Conservation (phyloP, 2,888 invertebrate species). For the Temnothorax ravouxi region DNA sequence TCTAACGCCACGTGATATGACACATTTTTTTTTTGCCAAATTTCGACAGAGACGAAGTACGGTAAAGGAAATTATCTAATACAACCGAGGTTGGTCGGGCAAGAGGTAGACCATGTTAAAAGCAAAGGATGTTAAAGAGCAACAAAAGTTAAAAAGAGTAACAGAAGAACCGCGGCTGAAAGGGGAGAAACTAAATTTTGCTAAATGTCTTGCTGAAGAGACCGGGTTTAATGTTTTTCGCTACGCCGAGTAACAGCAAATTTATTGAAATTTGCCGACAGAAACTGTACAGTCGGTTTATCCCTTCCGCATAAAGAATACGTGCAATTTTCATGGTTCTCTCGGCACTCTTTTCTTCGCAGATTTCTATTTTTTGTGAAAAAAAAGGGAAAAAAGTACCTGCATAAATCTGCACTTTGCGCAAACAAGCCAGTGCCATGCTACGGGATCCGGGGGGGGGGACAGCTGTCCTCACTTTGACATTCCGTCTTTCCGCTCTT, state of each 20-base stretch:
- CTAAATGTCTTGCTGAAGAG: not conserved
- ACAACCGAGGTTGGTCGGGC: too few relatives aligned
- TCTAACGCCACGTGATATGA: not conserved
- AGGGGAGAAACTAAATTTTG: not conserved
- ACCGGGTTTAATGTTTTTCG: not conserved
- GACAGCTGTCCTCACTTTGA: conserved; percentile 77
- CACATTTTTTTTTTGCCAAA: too few relatives aligned
- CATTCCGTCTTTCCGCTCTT: conserved; percentile 81
- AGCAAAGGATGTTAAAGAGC: too few relatives aligned
- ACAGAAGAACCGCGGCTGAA: not conserved
- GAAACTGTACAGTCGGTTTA: not conserved
- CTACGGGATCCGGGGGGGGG: conserved; percentile 79
- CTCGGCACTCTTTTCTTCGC: too few relatives aligned
- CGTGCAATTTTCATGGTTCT: not conserved
- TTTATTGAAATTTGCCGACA: not conserved
- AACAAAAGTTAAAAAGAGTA: too few relatives aligned
- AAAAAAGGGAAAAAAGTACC: conserved; percentile 72
- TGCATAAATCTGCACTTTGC: conserved; percentile 83
- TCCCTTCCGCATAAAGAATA: not conserved
- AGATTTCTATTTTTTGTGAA: not conserved
- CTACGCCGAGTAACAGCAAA: not conserved
- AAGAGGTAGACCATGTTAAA: too few relatives aligned
- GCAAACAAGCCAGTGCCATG: conserved; percentile 84
- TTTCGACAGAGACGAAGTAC: not conserved
- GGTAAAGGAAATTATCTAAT: too few relatives aligned